Conservation (phyloP, 2,113 vertebrate species). For the Sitta europaea region DNA sequence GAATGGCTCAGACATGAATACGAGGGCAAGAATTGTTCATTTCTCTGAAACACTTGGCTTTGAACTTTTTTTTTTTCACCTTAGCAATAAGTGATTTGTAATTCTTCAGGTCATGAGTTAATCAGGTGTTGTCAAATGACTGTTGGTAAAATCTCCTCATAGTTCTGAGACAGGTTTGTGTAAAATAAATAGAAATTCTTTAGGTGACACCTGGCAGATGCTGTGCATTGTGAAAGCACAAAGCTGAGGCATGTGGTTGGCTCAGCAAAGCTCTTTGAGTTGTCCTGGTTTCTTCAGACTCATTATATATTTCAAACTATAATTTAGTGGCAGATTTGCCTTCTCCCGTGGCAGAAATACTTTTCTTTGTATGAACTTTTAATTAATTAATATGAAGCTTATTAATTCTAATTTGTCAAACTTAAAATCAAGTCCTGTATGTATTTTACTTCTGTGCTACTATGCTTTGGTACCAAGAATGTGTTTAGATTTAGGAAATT, state of each 20-base stretch:
- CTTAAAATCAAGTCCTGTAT: not conserved
- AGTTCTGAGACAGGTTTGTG: not conserved
- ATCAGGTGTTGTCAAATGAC: not conserved
- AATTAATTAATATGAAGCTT: not conserved
- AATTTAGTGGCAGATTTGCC: not conserved
- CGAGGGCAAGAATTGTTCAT: not conserved
- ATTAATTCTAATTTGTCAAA: not conserved
- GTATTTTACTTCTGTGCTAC: not conserved
- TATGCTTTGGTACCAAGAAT: not conserved
- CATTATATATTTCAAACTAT: not conserved
- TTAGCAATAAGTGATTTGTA: not conserved
- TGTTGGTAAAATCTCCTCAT: not conserved
- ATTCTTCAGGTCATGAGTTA: not conserved
- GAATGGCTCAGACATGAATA: not conserved
- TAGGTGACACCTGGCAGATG: not conserved
- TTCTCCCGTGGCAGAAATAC: not conserved
- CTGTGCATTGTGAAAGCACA: accelerated
- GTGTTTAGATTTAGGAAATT: not conserved
- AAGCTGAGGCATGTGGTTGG: not conserved
- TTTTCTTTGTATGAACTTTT: not conserved
- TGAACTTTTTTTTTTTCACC: not conserved
- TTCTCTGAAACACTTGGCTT: not conserved
- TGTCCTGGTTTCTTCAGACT: not conserved
- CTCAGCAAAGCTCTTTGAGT: not conserved
- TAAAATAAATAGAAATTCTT: not conserved